phyloP scores from a whole-genome alignment of 2,888 invertebrate species.

The Gastrophysa polygoni region DNA sequence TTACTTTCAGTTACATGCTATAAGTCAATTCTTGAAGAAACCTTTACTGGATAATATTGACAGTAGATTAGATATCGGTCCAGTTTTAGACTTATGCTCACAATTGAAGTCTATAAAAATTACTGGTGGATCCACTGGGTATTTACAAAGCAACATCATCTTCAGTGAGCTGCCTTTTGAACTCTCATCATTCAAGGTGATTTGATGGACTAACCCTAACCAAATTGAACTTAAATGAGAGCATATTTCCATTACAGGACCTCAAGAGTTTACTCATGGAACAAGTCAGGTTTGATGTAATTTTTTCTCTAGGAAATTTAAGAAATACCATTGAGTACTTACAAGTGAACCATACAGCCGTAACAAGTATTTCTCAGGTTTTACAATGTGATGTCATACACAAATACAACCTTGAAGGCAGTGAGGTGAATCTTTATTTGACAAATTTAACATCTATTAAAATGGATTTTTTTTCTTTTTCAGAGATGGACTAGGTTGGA shows the following conservation, averaged over 20 bases:
- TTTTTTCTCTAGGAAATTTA: slow-evolving; percentile 64
- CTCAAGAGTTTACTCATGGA: slow-evolving; percentile 74
- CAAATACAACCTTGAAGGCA: slow-evolving; percentile 60
- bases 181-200: slow-evolving; percentile 79
- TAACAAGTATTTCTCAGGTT: slow-evolving; percentile 76
- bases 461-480: slow-evolving; percentile 17
- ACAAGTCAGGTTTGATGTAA: slow-evolving; percentile 71
- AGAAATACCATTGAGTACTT: slow-evolving; percentile 70
- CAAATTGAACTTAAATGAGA: neutral
- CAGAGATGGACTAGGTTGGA: slow-evolving; percentile 74
- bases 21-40: slow-evolving; percentile 84
- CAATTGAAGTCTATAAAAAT: slow-evolving; percentile 74
- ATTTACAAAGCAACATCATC: slow-evolving; percentile 84
- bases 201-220: too few relatives aligned
- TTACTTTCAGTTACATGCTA: slow-evolving; percentile 79
- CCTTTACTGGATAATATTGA: slow-evolving; percentile 84
- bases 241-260: slow-evolving; percentile 47
- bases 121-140: slow-evolving; percentile 68
- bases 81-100: slow-evolving; percentile 86
- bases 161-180: slow-evolving; percentile 82
- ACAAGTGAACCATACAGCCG: slow-evolving; percentile 69
- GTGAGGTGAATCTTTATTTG: slow-evolving; percentile 48
- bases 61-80: slow-evolving; percentile 86
- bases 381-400: slow-evolving; percentile 86
- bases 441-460: neutral